Base-by-base conservation (phyloP, 2,888 invertebrate genomes). In the Seira ritae region DNA sequence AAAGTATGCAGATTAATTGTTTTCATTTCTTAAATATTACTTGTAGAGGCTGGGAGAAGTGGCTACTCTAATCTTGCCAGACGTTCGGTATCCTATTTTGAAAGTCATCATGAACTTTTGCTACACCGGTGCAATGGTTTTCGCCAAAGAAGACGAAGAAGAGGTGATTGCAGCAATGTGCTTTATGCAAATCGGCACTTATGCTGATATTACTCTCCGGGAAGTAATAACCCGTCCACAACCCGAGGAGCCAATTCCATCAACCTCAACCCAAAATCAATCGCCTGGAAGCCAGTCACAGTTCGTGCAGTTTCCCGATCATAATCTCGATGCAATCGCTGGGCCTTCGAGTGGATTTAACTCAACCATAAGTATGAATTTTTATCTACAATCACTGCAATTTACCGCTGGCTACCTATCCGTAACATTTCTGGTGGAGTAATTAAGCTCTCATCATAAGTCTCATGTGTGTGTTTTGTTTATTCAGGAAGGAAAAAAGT, bases 101-200 rank as follows among this genome's bases (percentile, higher is more conserved):
- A 78, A 83, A 71, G 62, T 65, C 8, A 66, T 88, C 0, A 23
- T 88, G 4, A 75, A 81, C 10, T 72, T 88, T 12, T 85, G 85
- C 15, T 88, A 88, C 55, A 87, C 85, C 20, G 88, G 88, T 8
- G 24, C 20, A 17, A 80, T 87, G 80, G 20, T 80, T 10, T 87
- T 80, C 71, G 68, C 79, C 0, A 50, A 78, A 65, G 79, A 83
- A 23, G 66, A 82, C 8, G 80, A 86, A 72, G 42, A 70, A 0
- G 87, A 87, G 42, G 73, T 88, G 15, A 67, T 80, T 22, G 77
- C 75, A 6, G 84, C 85, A 0, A 84, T 88, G 80, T 70, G 79
- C 42, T 73, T 37, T 23, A 60, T 87, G n/a, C 31, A 31, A 8
- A 81, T 88, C 42, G 86, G 84, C 10, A 77, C 81, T 31, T 19